Evolutionary conservation across 53 echinoderm and acorn worm genomes (phyloP), one percentile per base, ranked within the genome.

Genomic region (Paracentrotus lividus): DNA sequence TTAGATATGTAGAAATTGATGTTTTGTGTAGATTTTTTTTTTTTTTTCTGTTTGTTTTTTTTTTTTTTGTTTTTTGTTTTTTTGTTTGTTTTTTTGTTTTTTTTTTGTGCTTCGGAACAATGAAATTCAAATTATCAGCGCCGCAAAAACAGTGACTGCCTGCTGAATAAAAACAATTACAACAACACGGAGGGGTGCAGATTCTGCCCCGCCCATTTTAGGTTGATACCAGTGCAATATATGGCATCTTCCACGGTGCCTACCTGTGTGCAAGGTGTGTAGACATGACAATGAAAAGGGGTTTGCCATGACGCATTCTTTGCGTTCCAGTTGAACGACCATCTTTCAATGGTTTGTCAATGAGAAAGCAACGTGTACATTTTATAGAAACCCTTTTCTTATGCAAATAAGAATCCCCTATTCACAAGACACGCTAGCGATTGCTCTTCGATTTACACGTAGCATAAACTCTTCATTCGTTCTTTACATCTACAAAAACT

Each of bases 331-430:
- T 40, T 10, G 72, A 72, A 32, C 40, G 18, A 40, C n/a, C n/a
- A n/a, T n/a, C 36, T 40, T 32, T 72, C 72, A 72, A 72, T 38
- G 72, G 72, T 40, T 40, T 36, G 72, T 14, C 36, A 72, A 32
- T 72, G 40, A 72, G 72, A 72, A 72, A 72, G 72, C 72, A 18
- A 72, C 72, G 72, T 72, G 72, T 36, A 72, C 72, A n/a, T n/a
- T n/a, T n/a, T n/a, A n/a, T n/a, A n/a, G n/a, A 40, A 72, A 69
- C 69, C 18, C 2, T n/a, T n/a, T 69, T 69, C 69, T 38, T 34
- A 69, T 16, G 72, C 40, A 40, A 72, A 72, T 72, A 72, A 21
- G 32, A 5, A 38, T 18, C 36, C 29, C 36, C 72, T 38, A 38
- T 72, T 16, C 64, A 72, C 12, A 59, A 7, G 5, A 58, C 26